phyloP scores from a whole-genome alignment of 2,113 vertebrate species.

The Pteropus alecto region DNA sequence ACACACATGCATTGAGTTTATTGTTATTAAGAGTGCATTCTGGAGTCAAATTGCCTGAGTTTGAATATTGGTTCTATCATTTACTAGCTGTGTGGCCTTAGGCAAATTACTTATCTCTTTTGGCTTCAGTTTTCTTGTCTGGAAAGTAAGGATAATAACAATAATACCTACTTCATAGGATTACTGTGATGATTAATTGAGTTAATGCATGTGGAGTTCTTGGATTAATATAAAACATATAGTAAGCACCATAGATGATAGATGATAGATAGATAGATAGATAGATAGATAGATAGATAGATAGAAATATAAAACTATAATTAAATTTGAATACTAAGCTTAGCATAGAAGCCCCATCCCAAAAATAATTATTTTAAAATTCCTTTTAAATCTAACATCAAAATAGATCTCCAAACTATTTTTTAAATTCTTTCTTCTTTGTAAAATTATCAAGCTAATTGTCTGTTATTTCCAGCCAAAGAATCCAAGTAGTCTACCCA shows the following conservation, averaged over 20 bases:
- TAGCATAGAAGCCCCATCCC: background rate
- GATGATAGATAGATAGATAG: too few relatives aligned
- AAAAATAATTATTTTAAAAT: constrained; percentile 34
- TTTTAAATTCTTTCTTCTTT: background rate
- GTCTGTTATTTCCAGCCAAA: constrained; percentile 80
- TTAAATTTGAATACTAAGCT: background rate
- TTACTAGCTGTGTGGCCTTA: background rate
- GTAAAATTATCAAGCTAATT: constrained; percentile 32
- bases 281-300: too few relatives aligned
- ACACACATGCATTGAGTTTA: background rate
- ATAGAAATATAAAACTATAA: background rate
- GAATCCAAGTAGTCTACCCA: constrained; percentile 72
- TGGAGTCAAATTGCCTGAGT: background rate
- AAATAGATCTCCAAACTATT: background rate
- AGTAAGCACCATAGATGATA: background rate
- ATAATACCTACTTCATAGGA: background rate
- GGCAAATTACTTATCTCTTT: constrained; percentile 30
- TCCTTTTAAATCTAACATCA: background rate
- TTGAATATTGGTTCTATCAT: background rate
- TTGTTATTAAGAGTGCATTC: background rate
- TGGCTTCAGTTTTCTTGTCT: constrained; percentile 20
- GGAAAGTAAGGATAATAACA: background rate
- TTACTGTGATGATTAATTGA: background rate
- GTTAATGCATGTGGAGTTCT: background rate
- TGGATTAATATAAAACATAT: background rate